Evolutionary conservation across 2,797 vertebrate genomes (phyloP).

Genomic region (Typhlichthys eigenmanni): DNA sequence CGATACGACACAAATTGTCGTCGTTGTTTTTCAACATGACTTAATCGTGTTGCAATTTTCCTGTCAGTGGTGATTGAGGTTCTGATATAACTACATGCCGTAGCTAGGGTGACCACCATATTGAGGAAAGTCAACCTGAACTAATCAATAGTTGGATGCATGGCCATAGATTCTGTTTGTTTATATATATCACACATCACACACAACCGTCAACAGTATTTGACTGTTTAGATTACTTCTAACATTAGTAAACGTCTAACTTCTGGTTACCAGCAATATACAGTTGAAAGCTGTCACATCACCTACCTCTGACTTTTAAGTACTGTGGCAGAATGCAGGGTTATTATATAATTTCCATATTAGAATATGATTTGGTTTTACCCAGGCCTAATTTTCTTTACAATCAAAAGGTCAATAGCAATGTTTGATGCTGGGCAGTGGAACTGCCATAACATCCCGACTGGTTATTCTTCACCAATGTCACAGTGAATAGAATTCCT

Average conservation of each 20-base stretch:
- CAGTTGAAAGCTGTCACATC: conserved; percentile 42
- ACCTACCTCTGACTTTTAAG: conserved; percentile 68
- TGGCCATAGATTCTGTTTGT: background rate
- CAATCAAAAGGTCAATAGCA: conserved; percentile 11
- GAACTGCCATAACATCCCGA: background rate
- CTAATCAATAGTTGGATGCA: background rate
- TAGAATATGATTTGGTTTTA: background rate
- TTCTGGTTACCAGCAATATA: conserved; percentile 67
- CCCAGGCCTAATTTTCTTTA: background rate
- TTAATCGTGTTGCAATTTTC: conserved; percentile 40
- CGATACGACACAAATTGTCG: background rate
- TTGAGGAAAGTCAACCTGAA: background rate
- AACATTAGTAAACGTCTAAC: conserved; percentile 3
- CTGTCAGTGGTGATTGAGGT: background rate
- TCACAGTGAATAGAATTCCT: conserved; percentile 8
- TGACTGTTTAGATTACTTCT: background rate
- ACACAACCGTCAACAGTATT: no score
- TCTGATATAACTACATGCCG: conserved; percentile 35
- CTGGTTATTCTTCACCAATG: background rate
- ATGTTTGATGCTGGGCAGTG: background rate
- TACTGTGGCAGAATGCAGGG: conserved; percentile 34
- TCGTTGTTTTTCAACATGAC: no score
- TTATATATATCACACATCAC: no score
- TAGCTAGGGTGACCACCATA: conserved; percentile 15
- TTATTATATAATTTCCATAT: conserved; percentile 24